phyloP scores from a whole-genome alignment of 2,797 vertebrate species.

The Trachops cirrhosus region DNA sequence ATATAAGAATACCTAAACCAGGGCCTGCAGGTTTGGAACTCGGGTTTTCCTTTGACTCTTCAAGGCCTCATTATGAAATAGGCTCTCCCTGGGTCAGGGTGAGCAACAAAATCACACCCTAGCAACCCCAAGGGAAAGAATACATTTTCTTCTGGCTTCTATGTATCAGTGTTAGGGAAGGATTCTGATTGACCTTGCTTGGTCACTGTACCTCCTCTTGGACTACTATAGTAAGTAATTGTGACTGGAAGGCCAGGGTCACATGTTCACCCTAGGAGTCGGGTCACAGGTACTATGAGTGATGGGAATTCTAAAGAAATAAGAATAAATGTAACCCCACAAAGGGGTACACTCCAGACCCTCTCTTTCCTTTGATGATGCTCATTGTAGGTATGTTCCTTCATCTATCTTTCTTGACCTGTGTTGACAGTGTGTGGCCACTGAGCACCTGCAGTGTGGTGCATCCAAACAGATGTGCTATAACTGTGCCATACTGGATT shows the following conservation, averaged over 20 bases:
- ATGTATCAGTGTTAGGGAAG: neutral
- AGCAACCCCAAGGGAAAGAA: neutral
- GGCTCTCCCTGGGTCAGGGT: neutral
- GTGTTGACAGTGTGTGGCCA: neutral
- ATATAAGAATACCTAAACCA: neutral
- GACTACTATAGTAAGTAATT: neutral
- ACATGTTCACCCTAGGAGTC: neutral
- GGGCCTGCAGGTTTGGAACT: neutral
- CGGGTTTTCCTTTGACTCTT: neutral
- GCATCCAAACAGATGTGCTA: neutral
- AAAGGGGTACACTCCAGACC: no score
- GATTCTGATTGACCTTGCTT: neutral
- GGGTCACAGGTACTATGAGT: neutral
- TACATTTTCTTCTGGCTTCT: neutral
- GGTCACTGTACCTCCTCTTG: neutral
- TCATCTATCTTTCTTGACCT: neutral
- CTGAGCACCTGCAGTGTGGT: neutral
- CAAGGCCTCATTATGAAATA: neutral
- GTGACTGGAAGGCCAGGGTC: neutral
- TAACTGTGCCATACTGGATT: neutral
- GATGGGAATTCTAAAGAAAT: neutral
- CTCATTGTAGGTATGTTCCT: no score
- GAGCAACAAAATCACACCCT: neutral
- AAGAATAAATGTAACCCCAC: neutral
- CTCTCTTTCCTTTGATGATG: neutral